Conservation (phyloP, 2,113 vertebrate species). For the Podarcis muralis region DNA sequence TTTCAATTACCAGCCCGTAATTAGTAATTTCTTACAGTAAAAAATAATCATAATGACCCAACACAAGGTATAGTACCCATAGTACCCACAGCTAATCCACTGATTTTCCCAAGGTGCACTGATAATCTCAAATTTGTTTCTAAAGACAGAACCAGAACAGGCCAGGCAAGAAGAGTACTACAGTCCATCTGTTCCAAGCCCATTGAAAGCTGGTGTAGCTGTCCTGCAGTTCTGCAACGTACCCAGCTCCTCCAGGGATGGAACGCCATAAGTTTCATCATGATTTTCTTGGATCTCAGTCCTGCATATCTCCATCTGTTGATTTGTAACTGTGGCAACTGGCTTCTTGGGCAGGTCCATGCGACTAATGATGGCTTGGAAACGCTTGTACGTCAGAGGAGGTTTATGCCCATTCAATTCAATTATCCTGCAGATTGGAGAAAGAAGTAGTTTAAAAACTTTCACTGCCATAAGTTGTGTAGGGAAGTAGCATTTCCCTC, state of each 20-base stretch:
- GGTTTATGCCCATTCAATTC: slow-evolving; percentile 93
- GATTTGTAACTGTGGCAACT: slow-evolving; percentile 78
- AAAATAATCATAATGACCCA: not conserved
- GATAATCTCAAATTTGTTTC: not conserved
- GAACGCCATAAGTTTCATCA: slow-evolving; percentile 88
- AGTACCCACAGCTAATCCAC: not conserved
- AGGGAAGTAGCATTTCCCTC: not conserved
- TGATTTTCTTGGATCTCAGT: slow-evolving; percentile 88
- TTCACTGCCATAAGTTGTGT: not conserved
- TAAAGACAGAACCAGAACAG: slow-evolving; percentile 7
- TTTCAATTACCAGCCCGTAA: not conserved
- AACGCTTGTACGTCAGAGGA: slow-evolving; percentile 95
- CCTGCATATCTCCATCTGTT: slow-evolving; percentile 89
- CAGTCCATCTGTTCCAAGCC: not conserved
- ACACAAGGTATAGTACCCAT: not conserved
- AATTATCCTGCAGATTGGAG: slow-evolving; percentile 85
- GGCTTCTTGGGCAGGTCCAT: slow-evolving; percentile 93
- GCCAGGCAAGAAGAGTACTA: not conserved
- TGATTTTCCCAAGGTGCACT: not conserved
- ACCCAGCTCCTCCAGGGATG: slow-evolving; percentile 95
- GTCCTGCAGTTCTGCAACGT: slow-evolving; percentile 30
- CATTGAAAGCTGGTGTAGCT: not conserved
- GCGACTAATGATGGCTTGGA: slow-evolving; percentile 92
- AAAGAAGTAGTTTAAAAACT: slow-evolving; percentile 20
- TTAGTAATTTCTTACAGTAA: not conserved